These are phyloP conservation scores for Drosophila rellima DNA, from an alignment of 2,888 invertebrate species.

Conservation along the genomic window DNA sequence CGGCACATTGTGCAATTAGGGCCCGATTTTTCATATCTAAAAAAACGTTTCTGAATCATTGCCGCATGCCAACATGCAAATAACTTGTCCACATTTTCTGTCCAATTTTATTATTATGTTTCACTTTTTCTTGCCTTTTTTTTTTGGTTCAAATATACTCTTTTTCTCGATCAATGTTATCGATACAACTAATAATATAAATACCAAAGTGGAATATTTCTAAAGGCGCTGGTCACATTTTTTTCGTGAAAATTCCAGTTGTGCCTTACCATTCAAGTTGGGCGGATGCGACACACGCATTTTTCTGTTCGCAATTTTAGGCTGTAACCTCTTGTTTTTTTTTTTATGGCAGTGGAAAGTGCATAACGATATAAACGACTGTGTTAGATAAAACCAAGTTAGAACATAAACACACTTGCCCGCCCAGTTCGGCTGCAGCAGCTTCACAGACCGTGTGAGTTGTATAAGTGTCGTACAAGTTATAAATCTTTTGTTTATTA, in stretches of 20 bases:
- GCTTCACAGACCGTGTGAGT: conserved; percentile 39
- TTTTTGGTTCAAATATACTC: no score
- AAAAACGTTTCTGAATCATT: no score
- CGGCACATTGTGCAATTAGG: no score
- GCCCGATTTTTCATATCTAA: no score
- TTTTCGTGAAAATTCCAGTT: conserved; percentile 30
- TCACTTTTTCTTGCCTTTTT: no score
- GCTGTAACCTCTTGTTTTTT: conserved; percentile 54
- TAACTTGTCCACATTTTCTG: no score
- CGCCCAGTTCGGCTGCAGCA: conserved; percentile 5
- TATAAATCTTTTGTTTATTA: conserved; percentile 58
- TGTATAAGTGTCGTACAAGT: conserved; percentile 52
- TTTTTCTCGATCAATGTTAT: no score
- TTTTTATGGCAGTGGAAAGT: conserved; percentile 54
- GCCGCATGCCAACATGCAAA: no score
- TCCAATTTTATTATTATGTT: no score
- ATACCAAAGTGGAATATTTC: background rate
- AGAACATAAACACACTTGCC: conserved; percentile 45
- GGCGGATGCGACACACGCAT: conserved; percentile 44
- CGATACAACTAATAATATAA: background rate
- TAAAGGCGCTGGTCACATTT: conserved; percentile 1
- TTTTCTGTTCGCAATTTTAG: conserved; percentile 15
- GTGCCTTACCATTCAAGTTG: conserved; percentile 42
- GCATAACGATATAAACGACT: conserved; percentile 51
- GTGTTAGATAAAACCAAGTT: conserved; percentile 42